Conservation (phyloP, 2,113 vertebrate genomes). For the Ifrita kowaldi region DNA sequence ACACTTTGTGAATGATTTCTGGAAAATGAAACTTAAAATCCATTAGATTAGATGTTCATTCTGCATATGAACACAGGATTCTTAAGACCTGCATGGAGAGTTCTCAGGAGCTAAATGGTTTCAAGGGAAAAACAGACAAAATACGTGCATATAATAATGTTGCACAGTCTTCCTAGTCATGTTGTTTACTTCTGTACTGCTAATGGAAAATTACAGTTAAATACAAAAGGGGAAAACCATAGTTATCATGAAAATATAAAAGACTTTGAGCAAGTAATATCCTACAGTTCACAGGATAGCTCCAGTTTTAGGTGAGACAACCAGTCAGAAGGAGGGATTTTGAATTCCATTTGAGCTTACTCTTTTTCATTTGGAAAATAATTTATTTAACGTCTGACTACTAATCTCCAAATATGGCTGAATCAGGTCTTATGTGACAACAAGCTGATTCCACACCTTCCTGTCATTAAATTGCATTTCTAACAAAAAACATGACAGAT, state of each 20-base stretch:
- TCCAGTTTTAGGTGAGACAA: background rate
- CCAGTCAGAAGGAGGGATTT: background rate
- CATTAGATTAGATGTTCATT: background rate
- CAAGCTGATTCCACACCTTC: background rate
- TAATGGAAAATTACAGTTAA: background rate
- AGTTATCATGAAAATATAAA: background rate
- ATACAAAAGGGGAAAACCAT: background rate
- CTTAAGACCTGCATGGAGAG: background rate
- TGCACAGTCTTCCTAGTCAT: background rate
- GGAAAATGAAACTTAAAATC: background rate
- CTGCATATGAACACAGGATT: background rate
- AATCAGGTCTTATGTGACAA: background rate
- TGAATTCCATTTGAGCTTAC: background rate
- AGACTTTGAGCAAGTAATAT: background rate
- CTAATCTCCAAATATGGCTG: background rate
- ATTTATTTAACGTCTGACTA: background rate
- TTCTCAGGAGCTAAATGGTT: background rate
- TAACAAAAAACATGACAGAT: background rate
- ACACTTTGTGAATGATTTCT: background rate
- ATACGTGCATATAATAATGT: background rate
- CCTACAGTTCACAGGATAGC: background rate
- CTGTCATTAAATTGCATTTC: background rate
- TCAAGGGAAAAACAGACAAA: background rate
- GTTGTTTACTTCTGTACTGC: background rate
- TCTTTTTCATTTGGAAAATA: background rate